These are phyloP conservation scores for Polypedilum vanderplanki DNA, from an alignment of 1,140 invertebrate species.

Conservation along the genomic window DNA sequence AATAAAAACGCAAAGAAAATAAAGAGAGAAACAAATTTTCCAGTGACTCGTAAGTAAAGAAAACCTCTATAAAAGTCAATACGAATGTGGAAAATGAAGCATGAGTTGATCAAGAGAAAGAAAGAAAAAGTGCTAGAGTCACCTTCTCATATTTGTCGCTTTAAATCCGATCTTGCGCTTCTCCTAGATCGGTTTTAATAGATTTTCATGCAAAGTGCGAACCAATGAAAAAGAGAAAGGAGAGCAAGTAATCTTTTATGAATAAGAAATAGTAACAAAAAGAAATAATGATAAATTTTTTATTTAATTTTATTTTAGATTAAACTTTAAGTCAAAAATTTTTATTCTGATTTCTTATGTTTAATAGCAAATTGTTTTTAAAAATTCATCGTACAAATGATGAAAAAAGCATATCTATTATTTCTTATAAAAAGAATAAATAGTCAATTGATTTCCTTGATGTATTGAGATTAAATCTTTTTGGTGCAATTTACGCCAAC, in stretches of 20 bases:
- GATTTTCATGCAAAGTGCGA: not conserved
- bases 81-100: constrained; percentile 1
- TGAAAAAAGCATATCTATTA: too few species aligned
- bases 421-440: not conserved
- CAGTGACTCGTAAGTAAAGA: not conserved
- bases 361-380: too few species aligned
- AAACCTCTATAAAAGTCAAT: not conserved
- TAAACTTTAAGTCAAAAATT: too few species aligned
- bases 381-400: too few species aligned
- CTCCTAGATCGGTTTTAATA: not conserved
- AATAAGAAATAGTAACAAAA: too few species aligned
- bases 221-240: not conserved
- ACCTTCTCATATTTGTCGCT: not conserved
- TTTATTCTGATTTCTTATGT: too few species aligned
- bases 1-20: too few species aligned
- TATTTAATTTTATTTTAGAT: too few species aligned
- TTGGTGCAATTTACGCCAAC: not conserved
- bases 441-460: not conserved
- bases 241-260: not conserved
- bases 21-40: not conserved
- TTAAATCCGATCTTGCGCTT: not conserved
- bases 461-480: not conserved
- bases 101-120: not conserved
- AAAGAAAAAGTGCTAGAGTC: not conserved
- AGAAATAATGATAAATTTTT: too few species aligned